phyloP scores from a whole-genome alignment of 1,140 invertebrate species.

The Portunus trituberculatus region DNA sequence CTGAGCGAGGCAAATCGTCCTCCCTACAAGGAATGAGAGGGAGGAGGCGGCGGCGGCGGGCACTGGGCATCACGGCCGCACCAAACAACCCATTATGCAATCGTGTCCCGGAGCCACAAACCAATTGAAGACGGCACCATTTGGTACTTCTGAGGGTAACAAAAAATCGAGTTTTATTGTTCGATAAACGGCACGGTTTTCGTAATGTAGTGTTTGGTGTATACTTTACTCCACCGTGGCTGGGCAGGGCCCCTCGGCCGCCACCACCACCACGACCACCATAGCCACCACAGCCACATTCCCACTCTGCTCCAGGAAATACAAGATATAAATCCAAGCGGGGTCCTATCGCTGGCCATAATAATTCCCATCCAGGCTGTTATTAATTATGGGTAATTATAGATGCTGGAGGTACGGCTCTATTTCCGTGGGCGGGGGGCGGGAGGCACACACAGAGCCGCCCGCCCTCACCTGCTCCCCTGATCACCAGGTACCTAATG shows the following conservation, averaged over 20 bases:
- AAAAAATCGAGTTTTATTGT: constrained; percentile 5
- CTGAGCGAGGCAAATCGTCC: not conserved
- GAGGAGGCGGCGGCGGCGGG: not conserved
- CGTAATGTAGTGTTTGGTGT: constrained; percentile 3
- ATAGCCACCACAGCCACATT: too few relatives aligned
- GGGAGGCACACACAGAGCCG: not conserved
- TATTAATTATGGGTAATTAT: constrained; percentile 6
- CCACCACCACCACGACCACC: not conserved
- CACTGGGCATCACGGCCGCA: not conserved
- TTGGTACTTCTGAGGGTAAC: constrained; percentile 13
- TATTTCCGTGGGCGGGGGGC: constrained; percentile 7
- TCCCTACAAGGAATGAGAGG: not conserved
- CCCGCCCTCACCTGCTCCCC: not conserved
- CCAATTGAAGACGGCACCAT: not conserved
- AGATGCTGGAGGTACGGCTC: not conserved
- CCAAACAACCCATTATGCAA: not conserved
- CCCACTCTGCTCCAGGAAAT: not conserved
- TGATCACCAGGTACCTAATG: constrained; percentile 12
- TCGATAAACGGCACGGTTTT: constrained; percentile 20
- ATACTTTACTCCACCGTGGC: not conserved
- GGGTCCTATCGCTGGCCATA: not conserved
- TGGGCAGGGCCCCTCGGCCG: not conserved
- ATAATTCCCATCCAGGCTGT: not conserved
- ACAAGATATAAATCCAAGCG: not conserved
- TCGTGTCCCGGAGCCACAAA: constrained; percentile 17